Evolutionary conservation across 2,797 vertebrate species (phyloP).

Genomic region (Ataeniobius toweri): DNA sequence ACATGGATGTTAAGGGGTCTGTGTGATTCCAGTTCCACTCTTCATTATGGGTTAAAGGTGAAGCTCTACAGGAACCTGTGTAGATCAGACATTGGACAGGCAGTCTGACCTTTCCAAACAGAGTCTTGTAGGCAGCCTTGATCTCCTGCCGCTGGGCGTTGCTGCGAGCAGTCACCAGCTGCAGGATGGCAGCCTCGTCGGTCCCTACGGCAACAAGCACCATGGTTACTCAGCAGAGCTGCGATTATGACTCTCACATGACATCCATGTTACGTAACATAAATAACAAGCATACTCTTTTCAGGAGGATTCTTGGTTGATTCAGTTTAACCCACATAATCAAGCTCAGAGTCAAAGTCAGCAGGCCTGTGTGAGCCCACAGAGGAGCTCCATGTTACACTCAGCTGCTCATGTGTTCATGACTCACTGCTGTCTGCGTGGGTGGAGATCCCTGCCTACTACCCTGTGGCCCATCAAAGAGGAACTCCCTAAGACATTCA

Average conservation of each 20-base stretch:
- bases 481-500: slow-evolving; percentile 22
- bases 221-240: slow-evolving; percentile 36
- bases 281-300: slow-evolving; percentile 5
- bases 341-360: slow-evolving; percentile 6
- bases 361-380: slow-evolving; percentile 21
- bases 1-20: not conserved
- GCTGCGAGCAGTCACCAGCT: slow-evolving; percentile 85
- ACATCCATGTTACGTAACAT: slow-evolving; percentile 5
- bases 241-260: slow-evolving; percentile 3
- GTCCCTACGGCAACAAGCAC: slow-evolving; percentile 82
- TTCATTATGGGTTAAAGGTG: not conserved
- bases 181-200: slow-evolving; percentile 88
- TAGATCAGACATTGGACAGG: not conserved
- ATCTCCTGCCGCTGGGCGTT: slow-evolving; percentile 93
- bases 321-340: slow-evolving; percentile 37
- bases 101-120: slow-evolving; percentile 88
- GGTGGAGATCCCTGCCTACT: slow-evolving; percentile 34
- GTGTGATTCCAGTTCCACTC: not conserved
- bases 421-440: slow-evolving; percentile 48
- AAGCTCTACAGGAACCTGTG: not conserved
- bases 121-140: slow-evolving; percentile 86
- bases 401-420: slow-evolving; percentile 17
- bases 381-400: slow-evolving; percentile 34
- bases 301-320: not conserved
- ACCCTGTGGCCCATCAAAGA: slow-evolving; percentile 9